Evolutionary conservation across 2,113 vertebrate genomes (phyloP).

Genomic region (Taxidea taxus): DNA sequence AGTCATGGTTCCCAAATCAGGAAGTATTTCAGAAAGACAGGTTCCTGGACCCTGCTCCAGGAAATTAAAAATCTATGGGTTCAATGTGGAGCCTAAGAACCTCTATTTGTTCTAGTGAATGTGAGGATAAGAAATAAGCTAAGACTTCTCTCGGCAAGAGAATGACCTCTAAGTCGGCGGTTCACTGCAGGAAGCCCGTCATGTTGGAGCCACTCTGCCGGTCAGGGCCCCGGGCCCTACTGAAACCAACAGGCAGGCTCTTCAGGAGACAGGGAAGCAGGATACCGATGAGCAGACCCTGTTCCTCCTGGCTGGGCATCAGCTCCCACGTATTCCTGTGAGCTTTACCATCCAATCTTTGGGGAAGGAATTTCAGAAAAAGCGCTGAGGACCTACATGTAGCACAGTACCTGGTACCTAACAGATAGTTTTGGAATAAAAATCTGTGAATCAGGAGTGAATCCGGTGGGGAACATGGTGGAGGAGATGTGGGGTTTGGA

Average conservation of each 20-base stretch:
- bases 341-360: not conserved
- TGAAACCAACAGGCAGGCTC: not conserved
- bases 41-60: not conserved
- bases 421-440: not conserved
- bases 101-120: not conserved
- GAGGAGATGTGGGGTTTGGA: not conserved
- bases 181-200: not conserved
- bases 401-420: not conserved
- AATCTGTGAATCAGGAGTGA: not conserved
- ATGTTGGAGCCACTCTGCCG: fast-evolving
- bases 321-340: fast-evolving
- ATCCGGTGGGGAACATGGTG: not conserved
- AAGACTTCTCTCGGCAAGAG: no score
- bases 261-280: no score
- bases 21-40: not conserved
- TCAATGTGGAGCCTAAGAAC: not conserved
- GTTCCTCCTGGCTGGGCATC: no score
- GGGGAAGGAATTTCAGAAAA: not conserved
- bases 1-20: not conserved
- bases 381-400: not conserved
- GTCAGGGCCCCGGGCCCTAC: no score
- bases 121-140: not conserved
- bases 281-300: fast-evolving
- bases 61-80: not conserved
- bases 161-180: not conserved